Evolutionary conservation across 1,140 invertebrate species (phyloP).

Genomic region (Monomorium pharaonis): DNA sequence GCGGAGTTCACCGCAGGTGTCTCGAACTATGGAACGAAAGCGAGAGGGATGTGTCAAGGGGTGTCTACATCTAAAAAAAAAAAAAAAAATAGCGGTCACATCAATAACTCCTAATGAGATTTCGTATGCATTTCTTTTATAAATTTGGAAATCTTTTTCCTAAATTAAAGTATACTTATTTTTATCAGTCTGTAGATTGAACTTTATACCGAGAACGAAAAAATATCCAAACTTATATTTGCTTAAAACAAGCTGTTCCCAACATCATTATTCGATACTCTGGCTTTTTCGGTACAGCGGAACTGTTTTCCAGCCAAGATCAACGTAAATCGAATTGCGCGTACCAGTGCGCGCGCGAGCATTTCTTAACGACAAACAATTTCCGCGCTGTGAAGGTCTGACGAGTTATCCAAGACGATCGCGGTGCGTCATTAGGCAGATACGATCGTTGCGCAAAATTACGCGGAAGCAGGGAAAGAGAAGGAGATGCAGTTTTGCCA

Average conservation of each 20-base stretch:
- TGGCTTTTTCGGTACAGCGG: too few relatives aligned
- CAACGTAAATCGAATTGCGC: background rate
- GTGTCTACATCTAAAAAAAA: too few relatives aligned
- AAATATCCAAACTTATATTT: too few relatives aligned
- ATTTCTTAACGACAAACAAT: conserved; percentile 23
- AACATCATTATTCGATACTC: too few relatives aligned
- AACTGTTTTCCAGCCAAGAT: too few relatives aligned
- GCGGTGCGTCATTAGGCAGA: conserved; percentile 4
- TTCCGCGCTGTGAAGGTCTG: conserved; percentile 3
- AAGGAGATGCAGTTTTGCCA: background rate
- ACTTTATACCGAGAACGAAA: too few relatives aligned
- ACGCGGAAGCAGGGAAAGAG: background rate
- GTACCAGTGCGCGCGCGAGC: background rate
- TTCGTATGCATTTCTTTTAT: too few relatives aligned
- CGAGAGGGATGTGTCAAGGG: conserved; percentile 1
- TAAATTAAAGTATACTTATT: too few relatives aligned
- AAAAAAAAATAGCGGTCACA: conserved; percentile 26
- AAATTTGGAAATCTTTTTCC: too few relatives aligned
- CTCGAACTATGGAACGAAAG: conserved; percentile 48
- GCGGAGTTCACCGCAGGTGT: conserved; percentile 70
- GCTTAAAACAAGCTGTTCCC: too few relatives aligned
- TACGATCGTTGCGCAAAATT: conserved; percentile 37
- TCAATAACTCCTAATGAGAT: too few relatives aligned
- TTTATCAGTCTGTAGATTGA: too few relatives aligned
- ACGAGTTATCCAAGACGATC: conserved; percentile 10